These are phyloP conservation scores for Takifugu rubripes DNA, from an alignment of 2,797 vertebrate species.

Conservation along the genomic window DNA sequence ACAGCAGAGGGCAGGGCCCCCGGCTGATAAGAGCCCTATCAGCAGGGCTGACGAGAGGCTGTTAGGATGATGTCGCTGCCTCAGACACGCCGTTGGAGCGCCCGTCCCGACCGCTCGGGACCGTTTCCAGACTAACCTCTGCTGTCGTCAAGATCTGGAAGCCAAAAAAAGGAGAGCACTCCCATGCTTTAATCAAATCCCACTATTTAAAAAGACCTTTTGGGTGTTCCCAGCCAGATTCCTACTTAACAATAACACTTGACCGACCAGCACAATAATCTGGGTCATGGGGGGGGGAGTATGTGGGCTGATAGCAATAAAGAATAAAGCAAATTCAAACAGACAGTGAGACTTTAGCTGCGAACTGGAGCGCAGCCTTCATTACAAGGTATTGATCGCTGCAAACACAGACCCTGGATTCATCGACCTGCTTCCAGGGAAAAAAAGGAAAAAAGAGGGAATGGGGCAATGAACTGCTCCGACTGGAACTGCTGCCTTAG, in stretches of 20 bases:
- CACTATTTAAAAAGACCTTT: constrained; percentile 31
- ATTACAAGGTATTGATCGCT: constrained; percentile 84
- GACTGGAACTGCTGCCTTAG: constrained; percentile 41
- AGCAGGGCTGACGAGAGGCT: constrained; percentile 54
- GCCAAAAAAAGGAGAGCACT: constrained; percentile 25
- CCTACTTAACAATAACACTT: constrained; percentile 12
- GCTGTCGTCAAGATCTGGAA: constrained; percentile 32
- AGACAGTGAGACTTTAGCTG: constrained; percentile 61
- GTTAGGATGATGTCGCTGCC: constrained; percentile 38
- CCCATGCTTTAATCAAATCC: constrained; percentile 5
- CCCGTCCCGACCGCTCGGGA: constrained; percentile 31
- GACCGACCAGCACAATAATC: constrained; percentile 54
- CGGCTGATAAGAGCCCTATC: constrained; percentile 60
- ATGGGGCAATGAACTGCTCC: constrained; percentile 26
- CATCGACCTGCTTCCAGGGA: constrained; percentile 74
- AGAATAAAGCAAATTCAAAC: constrained; percentile 67
- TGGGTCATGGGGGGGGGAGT: constrained; percentile 49
- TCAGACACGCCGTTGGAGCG: constrained; percentile 46
- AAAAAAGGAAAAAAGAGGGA: constrained; percentile 10
- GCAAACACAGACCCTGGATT: constrained; percentile 80
- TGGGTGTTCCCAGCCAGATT: constrained; percentile 11
- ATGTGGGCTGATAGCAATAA: constrained; percentile 67
- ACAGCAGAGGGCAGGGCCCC: constrained; percentile 44
- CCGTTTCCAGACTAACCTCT: constrained; percentile 47
- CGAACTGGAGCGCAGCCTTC: constrained; percentile 78